Conservation (phyloP, 2,113 vertebrate species). For the Prochilodus magdalenae region DNA sequence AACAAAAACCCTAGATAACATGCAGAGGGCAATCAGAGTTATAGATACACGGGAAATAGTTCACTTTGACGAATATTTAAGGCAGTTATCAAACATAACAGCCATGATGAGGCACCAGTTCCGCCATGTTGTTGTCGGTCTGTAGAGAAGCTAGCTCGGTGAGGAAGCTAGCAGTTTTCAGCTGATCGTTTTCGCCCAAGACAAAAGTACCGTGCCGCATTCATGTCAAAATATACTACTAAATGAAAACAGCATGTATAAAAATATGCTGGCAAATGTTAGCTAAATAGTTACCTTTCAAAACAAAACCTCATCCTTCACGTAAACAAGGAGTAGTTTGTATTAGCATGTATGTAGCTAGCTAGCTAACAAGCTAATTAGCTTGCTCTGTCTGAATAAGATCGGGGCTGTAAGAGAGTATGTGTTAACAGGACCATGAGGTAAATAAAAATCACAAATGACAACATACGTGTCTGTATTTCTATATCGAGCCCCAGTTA, state of each 20-base stretch:
- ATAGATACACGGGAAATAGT: neutral
- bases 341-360: constrained; percentile 7
- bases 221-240: neutral
- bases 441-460: too few relatives aligned
- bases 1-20: neutral
- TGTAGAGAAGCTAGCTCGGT: constrained; percentile 6
- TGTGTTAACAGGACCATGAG: too few relatives aligned
- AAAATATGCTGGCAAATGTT: neutral
- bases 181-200: neutral
- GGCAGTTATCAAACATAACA: constrained; percentile 40
- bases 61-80: constrained; percentile 4
- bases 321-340: constrained; percentile 4
- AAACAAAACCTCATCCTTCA: neutral
- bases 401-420: too few relatives aligned
- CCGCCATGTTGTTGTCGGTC: constrained; percentile 63
- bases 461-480: too few relatives aligned
- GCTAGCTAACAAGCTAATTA: neutral
- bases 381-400: too few relatives aligned
- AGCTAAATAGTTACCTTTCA: neutral
- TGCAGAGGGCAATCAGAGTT: neutral
- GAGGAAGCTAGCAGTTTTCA: constrained; percentile 29
- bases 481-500: too few relatives aligned
- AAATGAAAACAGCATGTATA: neutral
- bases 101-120: constrained; percentile 53
- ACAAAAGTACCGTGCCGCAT: neutral